These are phyloP conservation scores for Stegodyphus dumicola DNA, from an alignment of 1,140 invertebrate genomes.

Conservation along the genomic window DNA sequence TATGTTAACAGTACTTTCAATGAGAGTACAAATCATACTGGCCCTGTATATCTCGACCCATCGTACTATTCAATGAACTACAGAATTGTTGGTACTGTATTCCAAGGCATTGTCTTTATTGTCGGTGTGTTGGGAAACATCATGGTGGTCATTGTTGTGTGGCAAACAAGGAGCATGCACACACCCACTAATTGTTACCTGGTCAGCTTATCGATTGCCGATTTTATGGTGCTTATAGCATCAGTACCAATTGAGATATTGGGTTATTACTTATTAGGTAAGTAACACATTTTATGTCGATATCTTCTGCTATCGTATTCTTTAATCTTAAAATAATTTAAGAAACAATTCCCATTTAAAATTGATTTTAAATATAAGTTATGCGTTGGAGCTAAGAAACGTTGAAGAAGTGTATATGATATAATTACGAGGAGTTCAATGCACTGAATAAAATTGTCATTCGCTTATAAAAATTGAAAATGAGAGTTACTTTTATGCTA, in stretches of 20 bases:
- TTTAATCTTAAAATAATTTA: too few relatives aligned
- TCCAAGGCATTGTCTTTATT: conserved; percentile 73
- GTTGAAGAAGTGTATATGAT: too few relatives aligned
- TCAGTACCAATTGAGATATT: conserved; percentile 74
- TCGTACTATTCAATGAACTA: conserved; percentile 71
- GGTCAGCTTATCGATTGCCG: conserved; percentile 74
- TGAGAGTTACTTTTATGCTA: too few relatives aligned
- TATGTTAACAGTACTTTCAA: neutral
- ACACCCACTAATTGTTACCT: conserved; percentile 77
- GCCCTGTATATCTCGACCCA: conserved; percentile 61
- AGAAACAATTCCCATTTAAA: too few relatives aligned
- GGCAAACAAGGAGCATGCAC: conserved; percentile 71
- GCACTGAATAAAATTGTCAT: too few relatives aligned
- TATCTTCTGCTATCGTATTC: neutral
- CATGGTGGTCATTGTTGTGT: conserved; percentile 72
- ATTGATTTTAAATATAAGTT: too few relatives aligned
- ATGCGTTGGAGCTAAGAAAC: too few relatives aligned
- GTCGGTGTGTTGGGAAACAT: conserved; percentile 73
- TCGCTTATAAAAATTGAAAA: too few relatives aligned
- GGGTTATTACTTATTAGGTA: conserved; percentile 72
- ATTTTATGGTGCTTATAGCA: conserved; percentile 73
- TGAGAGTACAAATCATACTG: conserved; percentile 3
- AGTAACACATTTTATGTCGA: conserved; percentile 2
- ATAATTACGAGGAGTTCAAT: too few relatives aligned
- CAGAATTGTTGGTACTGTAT: conserved; percentile 73